Conservation (phyloP, 2,888 invertebrate genomes). For the Heterodera filipjevi region DNA sequence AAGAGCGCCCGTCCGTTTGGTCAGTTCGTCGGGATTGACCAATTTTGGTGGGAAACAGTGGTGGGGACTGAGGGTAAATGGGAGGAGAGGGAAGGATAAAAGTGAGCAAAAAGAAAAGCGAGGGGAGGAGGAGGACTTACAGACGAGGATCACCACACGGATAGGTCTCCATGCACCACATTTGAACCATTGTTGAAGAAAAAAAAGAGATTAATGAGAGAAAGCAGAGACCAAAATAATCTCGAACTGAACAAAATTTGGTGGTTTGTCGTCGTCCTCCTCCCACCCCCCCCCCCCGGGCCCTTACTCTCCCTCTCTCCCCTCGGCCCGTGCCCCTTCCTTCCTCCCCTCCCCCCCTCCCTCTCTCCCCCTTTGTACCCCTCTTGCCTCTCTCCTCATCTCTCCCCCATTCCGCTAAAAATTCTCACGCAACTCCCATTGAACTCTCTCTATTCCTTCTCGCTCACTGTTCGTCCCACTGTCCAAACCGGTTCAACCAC, state of each 20-base stretch:
- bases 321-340: neutral
- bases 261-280: neutral
- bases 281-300: too few relatives aligned
- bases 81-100: neutral
- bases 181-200: conserved; percentile 76
- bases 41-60: conserved; percentile 79
- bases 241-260: neutral
- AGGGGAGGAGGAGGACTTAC: too few relatives aligned
- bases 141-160: conserved; percentile 77
- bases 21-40: conserved; percentile 75
- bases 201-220: neutral
- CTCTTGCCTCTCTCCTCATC: neutral
- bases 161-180: conserved; percentile 83
- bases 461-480: too few relatives aligned
- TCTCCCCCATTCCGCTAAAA: neutral
- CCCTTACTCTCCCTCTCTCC: too few relatives aligned
- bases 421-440: neutral
- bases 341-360: neutral
- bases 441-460: neutral
- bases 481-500: conserved; percentile 17
- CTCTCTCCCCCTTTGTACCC: too few relatives aligned
- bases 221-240: neutral
- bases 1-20: conserved; percentile 79
- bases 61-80: conserved; percentile 72
- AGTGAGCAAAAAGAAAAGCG: neutral